These are phyloP conservation scores for Protula sp. DNA, from an alignment of 2,888 invertebrate genomes.

Conservation along the genomic window DNA sequence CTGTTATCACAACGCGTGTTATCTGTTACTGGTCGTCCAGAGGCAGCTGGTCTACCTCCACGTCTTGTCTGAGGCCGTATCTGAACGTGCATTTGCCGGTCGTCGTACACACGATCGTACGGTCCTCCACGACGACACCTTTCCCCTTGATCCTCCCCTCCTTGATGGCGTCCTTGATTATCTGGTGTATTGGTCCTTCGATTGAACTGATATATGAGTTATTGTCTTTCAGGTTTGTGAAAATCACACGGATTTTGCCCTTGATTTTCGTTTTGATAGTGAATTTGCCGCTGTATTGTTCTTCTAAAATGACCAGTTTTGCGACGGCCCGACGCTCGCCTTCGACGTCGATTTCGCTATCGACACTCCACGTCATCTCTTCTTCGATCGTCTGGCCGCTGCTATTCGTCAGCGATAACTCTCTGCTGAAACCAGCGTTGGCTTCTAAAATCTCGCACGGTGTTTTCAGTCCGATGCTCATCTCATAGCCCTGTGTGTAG, in stretches of 20 bases:
- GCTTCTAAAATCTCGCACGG: constrained; percentile 54
- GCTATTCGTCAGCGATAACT: constrained; percentile 48
- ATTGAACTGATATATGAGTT: constrained; percentile 50
- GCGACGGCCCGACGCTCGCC: constrained; percentile 44
- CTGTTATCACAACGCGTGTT: too few species aligned
- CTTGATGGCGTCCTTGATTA: constrained; percentile 29
- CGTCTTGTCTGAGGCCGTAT: constrained; percentile 48
- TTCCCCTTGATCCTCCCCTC: constrained; percentile 22
- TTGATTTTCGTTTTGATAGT: constrained; percentile 41
- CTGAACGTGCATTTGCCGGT: constrained; percentile 43
- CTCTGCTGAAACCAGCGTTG: constrained; percentile 52
- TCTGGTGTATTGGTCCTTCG: constrained; percentile 41
- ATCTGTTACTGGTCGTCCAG: not conserved
- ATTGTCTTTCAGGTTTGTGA: constrained; percentile 51
- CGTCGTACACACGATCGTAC: constrained; percentile 6
- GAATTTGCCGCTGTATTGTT: constrained; percentile 54
- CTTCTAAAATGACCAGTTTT: constrained; percentile 54
- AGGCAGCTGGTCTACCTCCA: constrained; percentile 41
- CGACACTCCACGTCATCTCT: constrained; percentile 55
- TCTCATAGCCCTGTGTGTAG: constrained; percentile 43
- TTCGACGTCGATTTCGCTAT: constrained; percentile 52
- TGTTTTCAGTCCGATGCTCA: constrained; percentile 54
- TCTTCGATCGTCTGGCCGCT: constrained; percentile 49
- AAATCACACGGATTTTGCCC: constrained; percentile 45
- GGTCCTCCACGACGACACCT: constrained; percentile 2